phyloP scores from a whole-genome alignment of 2,888 invertebrate species.

The Achlya flavicornis region DNA sequence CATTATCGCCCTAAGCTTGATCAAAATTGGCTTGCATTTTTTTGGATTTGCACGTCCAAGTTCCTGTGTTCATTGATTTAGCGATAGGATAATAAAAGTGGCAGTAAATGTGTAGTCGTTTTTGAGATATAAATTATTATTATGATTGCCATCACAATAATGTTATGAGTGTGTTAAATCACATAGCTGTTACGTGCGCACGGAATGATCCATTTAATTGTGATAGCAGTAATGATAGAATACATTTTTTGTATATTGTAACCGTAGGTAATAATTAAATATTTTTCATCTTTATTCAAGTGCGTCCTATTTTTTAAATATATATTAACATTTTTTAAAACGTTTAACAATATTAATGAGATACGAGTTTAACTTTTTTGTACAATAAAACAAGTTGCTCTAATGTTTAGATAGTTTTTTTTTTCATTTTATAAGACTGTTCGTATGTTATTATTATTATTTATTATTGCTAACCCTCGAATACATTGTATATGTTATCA shows the following conservation, averaged over 20 bases:
- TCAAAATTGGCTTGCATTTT: slow-evolving; percentile 52
- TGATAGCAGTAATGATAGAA: slow-evolving; percentile 43
- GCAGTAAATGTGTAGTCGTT: slow-evolving; percentile 41
- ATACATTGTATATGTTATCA: slow-evolving; percentile 65
- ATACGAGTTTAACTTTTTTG: slow-evolving; percentile 57
- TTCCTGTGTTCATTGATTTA: slow-evolving; percentile 65
- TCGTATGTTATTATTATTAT: slow-evolving; percentile 61
- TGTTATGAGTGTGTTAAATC: slow-evolving; percentile 14
- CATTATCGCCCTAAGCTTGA: not conserved
- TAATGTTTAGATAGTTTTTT: slow-evolving; percentile 58
- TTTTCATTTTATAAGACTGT: slow-evolving; percentile 78
- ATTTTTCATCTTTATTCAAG: slow-evolving; percentile 51
- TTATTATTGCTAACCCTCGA: slow-evolving; percentile 67
- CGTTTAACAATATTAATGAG: slow-evolving; percentile 40
- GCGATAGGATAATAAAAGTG: slow-evolving; percentile 50
- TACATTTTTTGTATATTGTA: slow-evolving; percentile 46
- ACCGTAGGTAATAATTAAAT: slow-evolving; percentile 37
- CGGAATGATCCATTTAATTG: slow-evolving; percentile 28
- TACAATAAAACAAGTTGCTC: slow-evolving; percentile 56
- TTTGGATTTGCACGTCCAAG: slow-evolving; percentile 67
- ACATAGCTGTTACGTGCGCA: slow-evolving; percentile 19
- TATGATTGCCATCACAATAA: slow-evolving; percentile 44
- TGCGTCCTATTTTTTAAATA: slow-evolving; percentile 59
- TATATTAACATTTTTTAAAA: slow-evolving; percentile 48
- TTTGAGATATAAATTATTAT: slow-evolving; percentile 47